These are phyloP conservation scores for Apteryx mantelli DNA, from an alignment of 2,113 vertebrate species.

Conservation along the genomic window DNA sequence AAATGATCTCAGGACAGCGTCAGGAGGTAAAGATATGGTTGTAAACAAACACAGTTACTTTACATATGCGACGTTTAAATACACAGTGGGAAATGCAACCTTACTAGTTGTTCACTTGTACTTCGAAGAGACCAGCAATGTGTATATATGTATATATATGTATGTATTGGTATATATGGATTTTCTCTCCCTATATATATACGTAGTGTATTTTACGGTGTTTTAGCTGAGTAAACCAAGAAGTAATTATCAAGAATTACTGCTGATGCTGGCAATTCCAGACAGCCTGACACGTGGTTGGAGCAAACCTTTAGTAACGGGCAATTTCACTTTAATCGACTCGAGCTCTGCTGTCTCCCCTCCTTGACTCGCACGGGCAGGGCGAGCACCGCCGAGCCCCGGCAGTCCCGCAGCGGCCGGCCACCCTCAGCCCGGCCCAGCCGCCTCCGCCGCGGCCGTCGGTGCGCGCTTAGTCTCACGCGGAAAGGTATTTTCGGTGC, in stretches of 20 bases:
- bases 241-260: constrained; percentile 45
- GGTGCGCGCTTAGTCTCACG: too few species aligned
- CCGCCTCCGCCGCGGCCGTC: too few species aligned
- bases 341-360: not conserved
- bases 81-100: not conserved
- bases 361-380: too few species aligned
- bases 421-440: too few species aligned
- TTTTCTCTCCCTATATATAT: not conserved
- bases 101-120: not conserved
- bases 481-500: not conserved
- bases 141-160: fast-evolving
- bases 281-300: constrained; percentile 14
- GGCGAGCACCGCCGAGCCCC: fast-evolving
- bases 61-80: constrained; percentile 21
- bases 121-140: not conserved
- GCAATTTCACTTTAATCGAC: not conserved
- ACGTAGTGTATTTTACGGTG: not conserved
- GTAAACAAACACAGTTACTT: constrained; percentile 33
- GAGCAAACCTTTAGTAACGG: constrained; percentile 11
- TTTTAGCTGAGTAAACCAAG: constrained; percentile 40
- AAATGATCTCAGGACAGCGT: constrained; percentile 18
- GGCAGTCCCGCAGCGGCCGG: not conserved
- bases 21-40: constrained; percentile 34
- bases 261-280: constrained; percentile 31
- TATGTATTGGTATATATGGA: not conserved